Conservation (phyloP, 2,113 vertebrate species). For the Strix aluco region DNA sequence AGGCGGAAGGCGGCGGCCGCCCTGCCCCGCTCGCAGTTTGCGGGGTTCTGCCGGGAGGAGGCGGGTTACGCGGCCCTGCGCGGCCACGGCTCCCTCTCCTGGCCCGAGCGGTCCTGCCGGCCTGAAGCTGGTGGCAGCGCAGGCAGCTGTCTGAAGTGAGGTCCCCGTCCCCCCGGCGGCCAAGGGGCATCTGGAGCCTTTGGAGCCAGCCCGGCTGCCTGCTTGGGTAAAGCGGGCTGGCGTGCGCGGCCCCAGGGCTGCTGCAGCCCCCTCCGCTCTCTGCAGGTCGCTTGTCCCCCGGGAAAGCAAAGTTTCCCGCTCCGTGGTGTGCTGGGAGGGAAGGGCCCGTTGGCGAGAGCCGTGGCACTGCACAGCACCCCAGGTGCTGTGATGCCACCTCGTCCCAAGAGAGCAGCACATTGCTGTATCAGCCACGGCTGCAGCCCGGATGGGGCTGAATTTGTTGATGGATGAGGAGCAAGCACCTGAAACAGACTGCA, state of each 20-base stretch:
- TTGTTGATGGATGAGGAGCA: background rate
- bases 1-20: background rate
- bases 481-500: background rate
- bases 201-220: background rate
- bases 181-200: accelerated
- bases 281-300: accelerated
- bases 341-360: accelerated
- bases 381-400: accelerated
- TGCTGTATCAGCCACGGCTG: accelerated
- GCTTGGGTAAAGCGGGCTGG: background rate
- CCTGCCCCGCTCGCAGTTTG: background rate
- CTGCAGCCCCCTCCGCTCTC: background rate
- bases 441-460: background rate
- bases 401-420: background rate
- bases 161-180: background rate
- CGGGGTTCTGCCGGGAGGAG: background rate
- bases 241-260: accelerated
- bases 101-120: background rate
- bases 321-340: background rate
- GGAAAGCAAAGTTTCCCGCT: background rate
- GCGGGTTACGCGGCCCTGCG: background rate
- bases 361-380: background rate
- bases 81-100: slow-evolving; percentile 51
- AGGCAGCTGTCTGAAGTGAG: background rate
- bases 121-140: background rate